These are phyloP conservation scores for Psylliodes chrysocephalus DNA, from an alignment of 2,888 invertebrate genomes.

Conservation along the genomic window DNA sequence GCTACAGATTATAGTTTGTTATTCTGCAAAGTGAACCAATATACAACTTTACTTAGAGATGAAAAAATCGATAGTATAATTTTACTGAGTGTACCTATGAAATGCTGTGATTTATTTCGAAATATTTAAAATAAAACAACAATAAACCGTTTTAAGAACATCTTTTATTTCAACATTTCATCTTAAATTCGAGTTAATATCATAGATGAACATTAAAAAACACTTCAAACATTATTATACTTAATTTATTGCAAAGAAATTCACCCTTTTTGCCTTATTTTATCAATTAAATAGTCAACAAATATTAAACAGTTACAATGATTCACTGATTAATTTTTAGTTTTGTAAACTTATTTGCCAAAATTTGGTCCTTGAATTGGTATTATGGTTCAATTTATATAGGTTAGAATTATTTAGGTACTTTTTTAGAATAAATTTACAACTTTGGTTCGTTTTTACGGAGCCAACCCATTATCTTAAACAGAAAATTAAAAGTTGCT, in stretches of 20 bases:
- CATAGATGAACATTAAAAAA: conserved; percentile 28
- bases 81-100: no score
- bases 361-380: conserved; percentile 21
- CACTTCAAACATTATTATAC: conserved; percentile 17
- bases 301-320: neutral
- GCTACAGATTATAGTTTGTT: no score
- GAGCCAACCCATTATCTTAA: neutral
- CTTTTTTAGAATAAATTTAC: conserved; percentile 2
- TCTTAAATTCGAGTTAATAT: conserved; percentile 9
- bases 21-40: no score
- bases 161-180: conserved; percentile 33
- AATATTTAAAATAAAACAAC: neutral
- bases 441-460: neutral
- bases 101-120: no score
- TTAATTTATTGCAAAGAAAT: conserved; percentile 34
- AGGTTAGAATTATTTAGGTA: neutral
- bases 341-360: conserved; percentile 5
- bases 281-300: neutral
- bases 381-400: conserved; percentile 6
- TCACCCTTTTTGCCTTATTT: conserved; percentile 12
- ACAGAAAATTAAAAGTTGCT: no score
- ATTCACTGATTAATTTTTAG: neutral
- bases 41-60: no score
- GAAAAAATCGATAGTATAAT: no score
- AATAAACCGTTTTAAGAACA: neutral